phyloP scores from a whole-genome alignment of 2,113 vertebrate species.

The Etheostoma spectabile region DNA sequence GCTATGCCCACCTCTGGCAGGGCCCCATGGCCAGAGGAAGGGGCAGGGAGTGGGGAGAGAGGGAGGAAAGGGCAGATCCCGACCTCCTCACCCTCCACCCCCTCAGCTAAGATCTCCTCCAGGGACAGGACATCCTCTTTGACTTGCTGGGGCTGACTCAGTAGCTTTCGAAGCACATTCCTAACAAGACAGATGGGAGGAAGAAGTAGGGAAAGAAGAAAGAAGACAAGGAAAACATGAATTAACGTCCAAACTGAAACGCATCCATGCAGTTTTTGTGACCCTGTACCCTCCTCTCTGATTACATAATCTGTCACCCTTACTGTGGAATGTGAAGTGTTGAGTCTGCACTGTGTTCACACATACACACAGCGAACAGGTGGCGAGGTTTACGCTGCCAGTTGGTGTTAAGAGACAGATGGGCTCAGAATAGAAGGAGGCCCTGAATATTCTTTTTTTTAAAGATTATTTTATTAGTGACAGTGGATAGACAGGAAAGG shows the following conservation, averaged over 20 bases:
- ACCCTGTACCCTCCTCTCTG: slow-evolving; percentile 40
- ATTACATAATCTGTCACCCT: slow-evolving; percentile 64
- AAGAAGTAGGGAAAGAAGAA: too few relatives aligned
- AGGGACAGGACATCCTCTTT: slow-evolving; percentile 95
- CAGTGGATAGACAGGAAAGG: too few relatives aligned
- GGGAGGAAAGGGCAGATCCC: slow-evolving; percentile 77
- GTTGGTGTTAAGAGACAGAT: slow-evolving; percentile 60
- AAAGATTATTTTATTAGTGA: too few relatives aligned
- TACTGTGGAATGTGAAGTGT: slow-evolving; percentile 68
- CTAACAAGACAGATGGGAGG: slow-evolving; percentile 76
- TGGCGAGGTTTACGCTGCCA: slow-evolving; percentile 55
- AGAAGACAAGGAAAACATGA: slow-evolving; percentile 25
- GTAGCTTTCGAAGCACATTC: slow-evolving; percentile 95
- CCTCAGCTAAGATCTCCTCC: slow-evolving; percentile 97
- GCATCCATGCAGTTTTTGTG: slow-evolving; percentile 20
- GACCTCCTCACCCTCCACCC: slow-evolving; percentile 87
- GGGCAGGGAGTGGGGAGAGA: slow-evolving; percentile 62
- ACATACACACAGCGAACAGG: slow-evolving; percentile 68
- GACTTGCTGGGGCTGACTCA: slow-evolving; percentile 93
- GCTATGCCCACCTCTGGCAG: slow-evolving; percentile 83
- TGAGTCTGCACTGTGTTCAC: slow-evolving; percentile 70
- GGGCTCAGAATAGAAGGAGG: slow-evolving; percentile 25
- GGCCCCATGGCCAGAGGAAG: slow-evolving; percentile 75
- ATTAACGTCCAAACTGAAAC: slow-evolving; percentile 8
- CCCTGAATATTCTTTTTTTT: too few relatives aligned